Evolutionary conservation across 2,797 vertebrate species (phyloP).

Genomic region (Lindbergichthys nudifrons): DNA sequence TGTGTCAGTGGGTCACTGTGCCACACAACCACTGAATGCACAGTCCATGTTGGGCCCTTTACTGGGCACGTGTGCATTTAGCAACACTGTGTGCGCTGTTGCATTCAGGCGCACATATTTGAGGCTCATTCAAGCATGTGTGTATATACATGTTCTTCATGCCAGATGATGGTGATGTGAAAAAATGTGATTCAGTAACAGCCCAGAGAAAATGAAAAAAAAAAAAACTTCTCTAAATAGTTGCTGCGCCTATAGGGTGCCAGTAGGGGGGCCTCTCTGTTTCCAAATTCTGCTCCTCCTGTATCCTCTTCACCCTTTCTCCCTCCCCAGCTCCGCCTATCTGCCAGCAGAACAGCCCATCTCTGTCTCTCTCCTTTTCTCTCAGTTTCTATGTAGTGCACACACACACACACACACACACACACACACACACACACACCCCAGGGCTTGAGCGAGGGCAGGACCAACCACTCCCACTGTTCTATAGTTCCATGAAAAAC

Average conservation of each 20-base stretch:
- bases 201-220: background rate
- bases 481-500: conserved; percentile 69
- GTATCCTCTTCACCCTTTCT: conserved; percentile 62
- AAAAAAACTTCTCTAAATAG: background rate
- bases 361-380: conserved; percentile 52
- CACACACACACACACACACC: conserved; percentile 34
- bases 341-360: conserved; percentile 63
- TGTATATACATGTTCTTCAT: background rate
- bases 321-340: conserved; percentile 58
- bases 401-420: conserved; percentile 36
- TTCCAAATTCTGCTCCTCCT: conserved; percentile 55
- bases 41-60: conserved; percentile 41
- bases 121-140: background rate
- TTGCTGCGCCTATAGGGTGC: conserved; percentile 61
- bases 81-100: background rate
- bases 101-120: conserved; percentile 1
- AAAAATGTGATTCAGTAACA: background rate
- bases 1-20: conserved; percentile 85
- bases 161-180: background rate
- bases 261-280: conserved; percentile 83
- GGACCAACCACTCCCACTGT: conserved; percentile 74
- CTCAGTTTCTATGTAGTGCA: conserved; percentile 53
- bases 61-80: conserved; percentile 21
- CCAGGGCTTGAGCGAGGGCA: conserved; percentile 63
- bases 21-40: conserved; percentile 57